Evolutionary conservation across 2,888 invertebrate genomes (phyloP).

Genomic region (Mactromeris polynyma): DNA sequence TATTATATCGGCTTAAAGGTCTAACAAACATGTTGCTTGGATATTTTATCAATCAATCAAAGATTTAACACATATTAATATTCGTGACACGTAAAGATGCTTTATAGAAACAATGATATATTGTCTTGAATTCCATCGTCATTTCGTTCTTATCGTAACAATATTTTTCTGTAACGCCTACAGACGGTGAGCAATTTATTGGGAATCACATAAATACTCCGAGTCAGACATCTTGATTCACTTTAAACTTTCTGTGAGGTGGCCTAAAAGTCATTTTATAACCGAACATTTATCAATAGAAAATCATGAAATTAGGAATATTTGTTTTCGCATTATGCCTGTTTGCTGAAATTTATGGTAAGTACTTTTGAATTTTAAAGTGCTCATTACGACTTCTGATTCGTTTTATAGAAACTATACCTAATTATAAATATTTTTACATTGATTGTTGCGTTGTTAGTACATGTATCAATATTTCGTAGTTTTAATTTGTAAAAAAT

Average conservation of each 20-base stretch:
- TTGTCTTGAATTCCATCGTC: background rate
- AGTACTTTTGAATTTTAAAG: background rate
- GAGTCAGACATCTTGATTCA: background rate
- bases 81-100: background rate
- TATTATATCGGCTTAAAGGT: background rate
- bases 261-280: background rate
- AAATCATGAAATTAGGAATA: slow-evolving; percentile 3
- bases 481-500: too few relatives aligned
- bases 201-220: background rate
- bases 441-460: too few relatives aligned
- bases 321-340: background rate
- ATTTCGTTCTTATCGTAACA: background rate
- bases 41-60: background rate
- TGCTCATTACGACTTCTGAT: too few relatives aligned
- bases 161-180: background rate
- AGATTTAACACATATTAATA: background rate
- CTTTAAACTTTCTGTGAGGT: background rate
- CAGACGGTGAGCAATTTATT: background rate
- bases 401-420: too few relatives aligned
- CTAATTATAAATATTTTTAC: too few relatives aligned
- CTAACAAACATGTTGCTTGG: background rate
- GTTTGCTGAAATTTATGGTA: background rate
- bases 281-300: background rate
- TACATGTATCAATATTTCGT: too few relatives aligned
- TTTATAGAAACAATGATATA: background rate